Base-by-base conservation (phyloP, 2,113 vertebrate genomes). In the Mesocricetus auratus region DNA sequence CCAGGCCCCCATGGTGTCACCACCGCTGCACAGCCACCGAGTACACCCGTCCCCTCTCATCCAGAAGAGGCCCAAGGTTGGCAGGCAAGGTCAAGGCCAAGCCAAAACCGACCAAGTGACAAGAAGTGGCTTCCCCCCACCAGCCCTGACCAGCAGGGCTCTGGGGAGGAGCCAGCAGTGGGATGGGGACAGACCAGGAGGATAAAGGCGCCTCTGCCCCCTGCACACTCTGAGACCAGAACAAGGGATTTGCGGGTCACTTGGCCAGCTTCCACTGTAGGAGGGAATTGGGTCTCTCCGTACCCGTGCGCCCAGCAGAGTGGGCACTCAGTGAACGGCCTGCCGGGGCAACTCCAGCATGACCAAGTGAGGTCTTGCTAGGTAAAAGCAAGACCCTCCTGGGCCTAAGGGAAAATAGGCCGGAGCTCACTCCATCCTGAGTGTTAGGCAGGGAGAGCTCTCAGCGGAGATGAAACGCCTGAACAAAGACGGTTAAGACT, bases 51-150 rank as follows among this genome's bases (percentile, higher is more conserved):
- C 47, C 0, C 33, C 60, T 62, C 64, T 58, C 62, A 50, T 60
- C 66, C 79, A 39, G 36, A 22, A 73, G 91, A 93, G 89, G 16
- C 42, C 89, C 93, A 75, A 95, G 91, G 62, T 58, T 69, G 87
- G 78, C 47, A 2, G 39, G 62, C 90, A 91, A 98, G 95, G 92
- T 89, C 96, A 93, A 87, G 42, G n/a, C 82, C 22, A 64, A 90
- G 86, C 22, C 68, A 7, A 31, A 62, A 31, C 89, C 12, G n/a
- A 60, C 53, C 73, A 26, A 24, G 16, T 3, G 4, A n/a, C 17
- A 92, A 90, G 86, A 82, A 24, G 33, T 1, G 86, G 16, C 69
- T 24, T 33, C 89, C 53, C 33, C n/a, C 6, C 47, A 47, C 33
- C n/a, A 5, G 17, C 71, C 82, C 45, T 74, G 39, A 56, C 31